phyloP scores from a whole-genome alignment of 2,888 invertebrate genomes.

The Machimus rusticus region DNA sequence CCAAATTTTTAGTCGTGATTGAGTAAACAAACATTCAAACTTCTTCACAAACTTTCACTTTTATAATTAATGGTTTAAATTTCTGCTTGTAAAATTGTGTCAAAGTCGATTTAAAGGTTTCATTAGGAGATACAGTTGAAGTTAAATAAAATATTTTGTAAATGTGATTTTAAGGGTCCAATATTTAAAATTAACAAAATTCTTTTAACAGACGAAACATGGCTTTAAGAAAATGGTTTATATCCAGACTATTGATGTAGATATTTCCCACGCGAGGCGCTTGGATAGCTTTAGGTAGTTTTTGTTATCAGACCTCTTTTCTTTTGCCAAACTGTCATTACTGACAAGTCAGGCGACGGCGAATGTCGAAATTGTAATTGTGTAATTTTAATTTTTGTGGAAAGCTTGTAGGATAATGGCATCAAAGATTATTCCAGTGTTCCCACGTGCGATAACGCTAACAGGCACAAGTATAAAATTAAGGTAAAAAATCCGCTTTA shows the following conservation, averaged over 20 bases:
- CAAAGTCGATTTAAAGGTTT: no score
- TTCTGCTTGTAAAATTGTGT: no score
- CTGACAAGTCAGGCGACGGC: neutral
- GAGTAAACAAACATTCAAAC: no score
- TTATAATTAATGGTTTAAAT: no score
- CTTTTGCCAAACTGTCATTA: neutral
- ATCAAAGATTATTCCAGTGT: slow-evolving; percentile 20
- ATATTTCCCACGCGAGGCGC: neutral
- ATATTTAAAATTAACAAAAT: neutral
- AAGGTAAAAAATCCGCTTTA: slow-evolving; percentile 10
- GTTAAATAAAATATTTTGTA: no score
- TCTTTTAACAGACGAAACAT: neutral
- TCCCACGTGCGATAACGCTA: neutral
- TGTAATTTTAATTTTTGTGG: neutral
- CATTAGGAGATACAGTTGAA: no score
- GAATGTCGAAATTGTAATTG: neutral
- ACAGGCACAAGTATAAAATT: slow-evolving; percentile 14
- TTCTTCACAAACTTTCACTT: no score
- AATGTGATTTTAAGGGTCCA: no score
- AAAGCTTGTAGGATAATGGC: slow-evolving; percentile 19
- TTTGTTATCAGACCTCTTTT: neutral
- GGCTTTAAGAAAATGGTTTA: neutral
- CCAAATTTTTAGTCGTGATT: no score
- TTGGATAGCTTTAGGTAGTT: neutral
- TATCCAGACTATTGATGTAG: neutral